Conservation (phyloP, 2,888 invertebrate genomes). For the Himalopsyche anomala region DNA sequence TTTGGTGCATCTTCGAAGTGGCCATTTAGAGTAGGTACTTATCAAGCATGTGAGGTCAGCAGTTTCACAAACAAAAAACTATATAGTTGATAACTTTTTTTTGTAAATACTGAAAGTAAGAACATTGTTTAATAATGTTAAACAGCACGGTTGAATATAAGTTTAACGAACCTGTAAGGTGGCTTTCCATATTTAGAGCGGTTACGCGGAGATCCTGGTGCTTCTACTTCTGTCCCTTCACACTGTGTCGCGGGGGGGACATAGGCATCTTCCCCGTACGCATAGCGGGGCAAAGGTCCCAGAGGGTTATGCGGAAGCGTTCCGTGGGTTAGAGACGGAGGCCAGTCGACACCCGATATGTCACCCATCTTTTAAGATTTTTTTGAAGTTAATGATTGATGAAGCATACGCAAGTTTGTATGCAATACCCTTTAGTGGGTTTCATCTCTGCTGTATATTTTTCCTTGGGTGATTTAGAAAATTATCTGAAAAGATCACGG, state of each 20-base stretch:
- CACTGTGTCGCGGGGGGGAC: background rate
- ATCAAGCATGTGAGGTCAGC: too few relatives aligned
- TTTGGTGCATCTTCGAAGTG: slow-evolving; percentile 17
- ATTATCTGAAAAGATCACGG: background rate
- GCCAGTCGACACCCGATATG: slow-evolving; percentile 77
- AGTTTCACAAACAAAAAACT: too few relatives aligned
- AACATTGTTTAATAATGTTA: too few relatives aligned
- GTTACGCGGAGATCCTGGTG: slow-evolving; percentile 16
- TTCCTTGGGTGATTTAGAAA: slow-evolving; percentile 11
- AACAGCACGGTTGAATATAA: background rate
- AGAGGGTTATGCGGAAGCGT: slow-evolving; percentile 76
- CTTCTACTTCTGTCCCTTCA: slow-evolving; percentile 13
- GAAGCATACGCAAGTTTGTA: background rate
- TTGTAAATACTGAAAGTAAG: too few relatives aligned
- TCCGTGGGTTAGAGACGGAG: slow-evolving; percentile 76
- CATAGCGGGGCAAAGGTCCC: slow-evolving; percentile 74
- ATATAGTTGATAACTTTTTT: too few relatives aligned
- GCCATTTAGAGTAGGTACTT: background rate
- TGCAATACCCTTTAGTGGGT: slow-evolving; percentile 33
- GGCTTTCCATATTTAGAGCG: slow-evolving; percentile 76
- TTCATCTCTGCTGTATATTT: background rate
- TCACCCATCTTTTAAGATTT: slow-evolving; percentile 72
- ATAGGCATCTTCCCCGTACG: slow-evolving; percentile 71
- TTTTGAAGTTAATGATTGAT: background rate
- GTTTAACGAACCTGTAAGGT: slow-evolving; percentile 73